These are phyloP conservation scores for Saxicola maurus DNA, from an alignment of 2,797 vertebrate genomes.

Conservation along the genomic window DNA sequence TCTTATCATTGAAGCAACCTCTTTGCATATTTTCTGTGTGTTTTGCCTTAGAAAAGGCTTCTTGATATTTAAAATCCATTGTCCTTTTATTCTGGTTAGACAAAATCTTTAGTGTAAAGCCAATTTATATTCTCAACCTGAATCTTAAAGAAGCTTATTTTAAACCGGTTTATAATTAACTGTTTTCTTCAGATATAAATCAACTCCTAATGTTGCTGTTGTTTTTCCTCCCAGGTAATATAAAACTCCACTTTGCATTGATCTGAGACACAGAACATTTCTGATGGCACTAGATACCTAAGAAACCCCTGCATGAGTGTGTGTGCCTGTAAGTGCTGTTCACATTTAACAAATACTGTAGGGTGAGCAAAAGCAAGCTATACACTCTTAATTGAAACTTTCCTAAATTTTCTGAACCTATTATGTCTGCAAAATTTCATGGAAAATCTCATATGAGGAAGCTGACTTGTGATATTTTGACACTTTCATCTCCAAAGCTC, in stretches of 20 bases:
- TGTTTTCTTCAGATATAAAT: neutral
- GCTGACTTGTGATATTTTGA: neutral
- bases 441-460: conserved; percentile 4
- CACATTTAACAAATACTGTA: neutral
- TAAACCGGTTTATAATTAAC: neutral
- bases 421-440: conserved; percentile 1
- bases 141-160: neutral
- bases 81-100: neutral
- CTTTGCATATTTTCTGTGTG: neutral
- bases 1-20: neutral
- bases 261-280: neutral
- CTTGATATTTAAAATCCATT: neutral
- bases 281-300: neutral
- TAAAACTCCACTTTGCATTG: neutral
- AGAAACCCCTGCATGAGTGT: fast-evolving
- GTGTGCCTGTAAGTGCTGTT: neutral
- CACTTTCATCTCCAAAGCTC: neutral
- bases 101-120: neutral
- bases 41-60: neutral
- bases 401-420: neutral
- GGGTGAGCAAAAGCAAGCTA: neutral
- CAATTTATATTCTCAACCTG: neutral
- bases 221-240: neutral
- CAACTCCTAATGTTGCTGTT: neutral
- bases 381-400: neutral